These are phyloP conservation scores for Microcaecilia unicolor DNA, from an alignment of 2,797 vertebrate genomes.

Conservation along the genomic window DNA sequence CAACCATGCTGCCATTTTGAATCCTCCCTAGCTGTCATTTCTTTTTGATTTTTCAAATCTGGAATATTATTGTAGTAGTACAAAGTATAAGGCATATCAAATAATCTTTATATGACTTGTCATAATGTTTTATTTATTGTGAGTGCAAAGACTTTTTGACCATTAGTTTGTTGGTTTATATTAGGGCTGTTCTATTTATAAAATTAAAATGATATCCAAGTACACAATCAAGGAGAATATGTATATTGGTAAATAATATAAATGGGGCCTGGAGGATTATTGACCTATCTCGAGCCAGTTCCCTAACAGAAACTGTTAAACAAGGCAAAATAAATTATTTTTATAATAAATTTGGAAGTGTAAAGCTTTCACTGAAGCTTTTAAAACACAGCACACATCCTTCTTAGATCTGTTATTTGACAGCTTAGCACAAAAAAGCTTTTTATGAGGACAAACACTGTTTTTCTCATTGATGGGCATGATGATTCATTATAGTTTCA, in stretches of 20 bases:
- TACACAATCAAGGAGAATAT: too few relatives aligned
- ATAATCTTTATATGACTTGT: not conserved
- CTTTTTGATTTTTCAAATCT: too few relatives aligned
- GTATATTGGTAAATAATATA: slow-evolving; percentile 1
- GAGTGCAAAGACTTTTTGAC: not conserved
- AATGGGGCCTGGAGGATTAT: not conserved
- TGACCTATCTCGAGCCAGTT: not conserved
- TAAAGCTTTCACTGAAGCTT: slow-evolving; percentile 1
- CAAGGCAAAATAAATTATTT: slow-evolving; percentile 6
- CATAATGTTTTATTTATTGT: not conserved
- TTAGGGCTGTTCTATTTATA: not conserved
- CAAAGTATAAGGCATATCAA: not conserved
- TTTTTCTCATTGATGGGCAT: not conserved
- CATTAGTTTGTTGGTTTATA: not conserved
- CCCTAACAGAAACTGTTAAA: slow-evolving; percentile 4
- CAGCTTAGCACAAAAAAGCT: not conserved
- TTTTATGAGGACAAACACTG: not conserved
- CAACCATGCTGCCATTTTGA: too few relatives aligned
- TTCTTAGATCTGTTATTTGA: slow-evolving; percentile 11
- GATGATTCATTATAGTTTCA: slow-evolving; percentile 5
- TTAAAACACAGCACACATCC: not conserved
- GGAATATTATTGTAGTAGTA: too few relatives aligned
- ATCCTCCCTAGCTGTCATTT: too few relatives aligned
- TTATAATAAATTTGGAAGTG: not conserved
- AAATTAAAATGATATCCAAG: not conserved